phyloP scores from a whole-genome alignment of 2,888 invertebrate genomes.

The Chaitophorus viminalis region DNA sequence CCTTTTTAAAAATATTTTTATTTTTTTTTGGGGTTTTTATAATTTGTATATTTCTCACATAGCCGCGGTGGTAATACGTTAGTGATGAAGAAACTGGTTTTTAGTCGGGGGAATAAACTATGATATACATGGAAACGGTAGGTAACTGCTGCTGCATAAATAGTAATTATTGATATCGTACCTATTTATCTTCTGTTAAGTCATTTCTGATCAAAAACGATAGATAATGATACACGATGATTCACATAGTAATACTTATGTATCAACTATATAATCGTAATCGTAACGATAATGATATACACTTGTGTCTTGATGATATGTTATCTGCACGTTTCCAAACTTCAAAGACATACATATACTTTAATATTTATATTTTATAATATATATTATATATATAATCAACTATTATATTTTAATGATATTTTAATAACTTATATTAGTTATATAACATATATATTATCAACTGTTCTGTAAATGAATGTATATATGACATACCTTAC shows the following conservation, averaged over 20 bases:
- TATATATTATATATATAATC: neutral
- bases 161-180: neutral
- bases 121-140: neutral
- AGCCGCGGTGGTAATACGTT: neutral
- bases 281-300: neutral
- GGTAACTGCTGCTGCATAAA: neutral
- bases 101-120: neutral
- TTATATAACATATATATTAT: neutral
- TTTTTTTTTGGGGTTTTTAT: neutral
- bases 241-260: neutral
- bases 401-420: neutral
- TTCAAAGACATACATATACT: too few relatives aligned
- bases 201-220: neutral
- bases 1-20: neutral
- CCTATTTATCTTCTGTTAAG: neutral
- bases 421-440: neutral
- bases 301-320: neutral
- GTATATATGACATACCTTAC: too few relatives aligned
- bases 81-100: neutral
- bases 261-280: neutral
- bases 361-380: too few relatives aligned
- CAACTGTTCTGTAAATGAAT: too few relatives aligned
- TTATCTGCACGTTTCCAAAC: neutral
- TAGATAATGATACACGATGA: neutral
- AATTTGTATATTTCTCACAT: too few relatives aligned